These are phyloP conservation scores for Agrotis exclamationis DNA, from an alignment of 2,888 invertebrate species.

Conservation along the genomic window DNA sequence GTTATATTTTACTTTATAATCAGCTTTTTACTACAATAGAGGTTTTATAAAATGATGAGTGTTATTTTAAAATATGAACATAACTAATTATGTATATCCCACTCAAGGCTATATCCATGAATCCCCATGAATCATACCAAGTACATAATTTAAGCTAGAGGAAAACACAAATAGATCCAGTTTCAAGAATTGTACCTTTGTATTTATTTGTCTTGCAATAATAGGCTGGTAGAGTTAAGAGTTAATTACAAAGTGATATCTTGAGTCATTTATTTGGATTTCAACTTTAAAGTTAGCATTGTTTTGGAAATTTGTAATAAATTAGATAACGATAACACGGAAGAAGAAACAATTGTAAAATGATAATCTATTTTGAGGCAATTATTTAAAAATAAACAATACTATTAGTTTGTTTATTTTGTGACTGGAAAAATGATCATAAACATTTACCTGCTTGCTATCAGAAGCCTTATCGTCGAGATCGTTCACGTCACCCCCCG, in stretches of 20 bases:
- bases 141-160: constrained; percentile 35
- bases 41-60: constrained; percentile 15
- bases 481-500: constrained; percentile 84
- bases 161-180: constrained; percentile 26
- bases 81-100: constrained; percentile 38
- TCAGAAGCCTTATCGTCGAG: constrained; percentile 87
- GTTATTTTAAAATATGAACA: constrained; percentile 40
- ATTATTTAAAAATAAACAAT: constrained; percentile 1
- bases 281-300: not conserved
- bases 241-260: not conserved
- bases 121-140: constrained; percentile 47
- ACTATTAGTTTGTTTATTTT: not conserved
- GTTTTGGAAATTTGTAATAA: not conserved
- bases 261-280: not conserved
- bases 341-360: not conserved
- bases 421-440: constrained; percentile 19
- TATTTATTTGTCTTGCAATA: constrained; percentile 13
- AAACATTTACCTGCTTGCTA: constrained; percentile 85
- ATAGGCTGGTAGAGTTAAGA: not conserved
- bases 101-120: constrained; percentile 52
- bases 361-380: not conserved
- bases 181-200: not conserved
- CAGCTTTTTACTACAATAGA: constrained; percentile 19
- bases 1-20: constrained; percentile 22
- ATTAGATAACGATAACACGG: not conserved